Conservation (phyloP, 2,888 invertebrate genomes). For the Harpagoxenus sublaevis region DNA sequence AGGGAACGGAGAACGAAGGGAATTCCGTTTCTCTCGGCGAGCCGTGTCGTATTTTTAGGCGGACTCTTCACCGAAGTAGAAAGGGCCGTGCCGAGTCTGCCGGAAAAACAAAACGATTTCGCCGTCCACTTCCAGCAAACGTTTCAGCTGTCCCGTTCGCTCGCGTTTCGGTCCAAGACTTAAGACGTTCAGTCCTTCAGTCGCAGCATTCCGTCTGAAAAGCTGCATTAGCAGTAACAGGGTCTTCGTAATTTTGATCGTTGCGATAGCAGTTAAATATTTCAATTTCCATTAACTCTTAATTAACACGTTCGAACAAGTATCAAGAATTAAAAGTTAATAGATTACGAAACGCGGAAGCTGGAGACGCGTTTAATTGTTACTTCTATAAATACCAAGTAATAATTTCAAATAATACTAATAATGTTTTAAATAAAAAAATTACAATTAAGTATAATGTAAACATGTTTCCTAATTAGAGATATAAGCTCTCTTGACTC, state of each 20-base stretch:
- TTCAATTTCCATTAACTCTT: not conserved
- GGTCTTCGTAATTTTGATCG: not conserved
- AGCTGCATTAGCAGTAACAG: not conserved
- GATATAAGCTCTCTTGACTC: not conserved
- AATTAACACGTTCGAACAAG: not conserved
- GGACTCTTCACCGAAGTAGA: constrained; percentile 37
- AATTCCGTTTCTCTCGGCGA: constrained; percentile 36
- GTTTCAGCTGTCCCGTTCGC: constrained; percentile 13
- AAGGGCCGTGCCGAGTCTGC: constrained; percentile 22
- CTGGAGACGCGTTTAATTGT: not conserved
- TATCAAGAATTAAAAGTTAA: not conserved
- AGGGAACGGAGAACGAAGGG: constrained; percentile 5
- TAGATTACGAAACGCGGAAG: not conserved
- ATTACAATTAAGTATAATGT: not conserved
- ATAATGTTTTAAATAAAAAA: not conserved
- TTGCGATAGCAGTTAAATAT: not conserved
- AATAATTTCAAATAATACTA: not conserved
- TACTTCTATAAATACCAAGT: not conserved
- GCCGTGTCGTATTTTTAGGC: constrained; percentile 48
- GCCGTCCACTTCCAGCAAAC: not conserved
- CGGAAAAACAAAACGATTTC: constrained; percentile 45
- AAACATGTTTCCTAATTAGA: not conserved
- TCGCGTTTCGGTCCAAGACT: constrained; percentile 9
- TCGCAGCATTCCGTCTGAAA: not conserved
- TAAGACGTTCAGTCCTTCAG: not conserved